phyloP scores from a whole-genome alignment of 2,888 invertebrate species.

The Augiades crinisus region DNA sequence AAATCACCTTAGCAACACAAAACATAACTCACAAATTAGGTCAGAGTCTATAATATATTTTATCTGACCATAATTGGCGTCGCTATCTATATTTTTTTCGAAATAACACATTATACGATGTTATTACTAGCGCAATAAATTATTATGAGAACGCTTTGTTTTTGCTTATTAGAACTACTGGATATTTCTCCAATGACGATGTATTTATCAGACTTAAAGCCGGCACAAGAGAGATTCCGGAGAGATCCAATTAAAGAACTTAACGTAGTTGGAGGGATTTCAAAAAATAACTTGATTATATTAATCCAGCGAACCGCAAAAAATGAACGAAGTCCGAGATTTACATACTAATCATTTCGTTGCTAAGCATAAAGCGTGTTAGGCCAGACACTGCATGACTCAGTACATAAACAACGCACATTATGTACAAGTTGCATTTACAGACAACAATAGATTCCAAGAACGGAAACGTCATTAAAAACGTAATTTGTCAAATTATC shows the following conservation, averaged over 20 bases:
- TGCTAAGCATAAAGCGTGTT: neutral
- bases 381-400: slow-evolving; percentile 5
- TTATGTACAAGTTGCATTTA: neutral
- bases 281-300: neutral
- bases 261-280: neutral
- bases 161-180: slow-evolving; percentile 37
- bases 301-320: neutral
- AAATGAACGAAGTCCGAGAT: neutral
- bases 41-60: slow-evolving; percentile 36
- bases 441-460: slow-evolving; percentile 21
- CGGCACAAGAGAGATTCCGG: too few relatives aligned
- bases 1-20: slow-evolving; percentile 24
- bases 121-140: slow-evolving; percentile 48
- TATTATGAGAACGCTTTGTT: slow-evolving; percentile 42
- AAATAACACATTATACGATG: slow-evolving; percentile 38
- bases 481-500: slow-evolving; percentile 36
- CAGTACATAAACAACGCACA: slow-evolving; percentile 1
- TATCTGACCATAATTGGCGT: slow-evolving; percentile 35
- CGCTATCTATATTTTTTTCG: slow-evolving; percentile 36
- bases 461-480: slow-evolving; percentile 29
- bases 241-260: neutral
- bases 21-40: slow-evolving; percentile 36
- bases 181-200: slow-evolving; percentile 7
- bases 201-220: too few relatives aligned
- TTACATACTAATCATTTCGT: slow-evolving; percentile 4